Conservation (phyloP, 2,888 invertebrate genomes). For the Temnothorax unifasciatus region DNA sequence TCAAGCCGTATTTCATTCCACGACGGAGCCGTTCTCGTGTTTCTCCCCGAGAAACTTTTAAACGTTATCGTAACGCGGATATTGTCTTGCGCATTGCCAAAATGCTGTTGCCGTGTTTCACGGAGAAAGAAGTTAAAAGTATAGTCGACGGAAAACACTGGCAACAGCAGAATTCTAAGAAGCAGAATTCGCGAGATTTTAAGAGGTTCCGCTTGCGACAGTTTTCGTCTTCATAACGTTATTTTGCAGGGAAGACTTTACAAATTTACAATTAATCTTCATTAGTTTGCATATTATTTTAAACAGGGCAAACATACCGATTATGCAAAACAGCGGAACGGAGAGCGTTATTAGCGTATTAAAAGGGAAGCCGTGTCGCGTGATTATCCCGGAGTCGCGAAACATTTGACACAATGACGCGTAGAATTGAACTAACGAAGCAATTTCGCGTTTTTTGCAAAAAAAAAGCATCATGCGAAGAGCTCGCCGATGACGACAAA, state of each 20-base stretch:
- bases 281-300: constrained; percentile 20
- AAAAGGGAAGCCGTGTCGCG: not conserved
- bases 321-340: not conserved
- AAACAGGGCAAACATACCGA: not conserved
- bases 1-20: constrained; percentile 33
- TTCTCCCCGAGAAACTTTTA: constrained; percentile 8
- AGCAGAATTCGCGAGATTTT: not conserved
- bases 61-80: constrained; percentile 18
- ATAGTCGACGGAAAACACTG: constrained; percentile 8
- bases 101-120: constrained; percentile 3
- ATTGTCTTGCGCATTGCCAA: constrained; percentile 25
- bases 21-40: not conserved
- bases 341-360: not conserved
- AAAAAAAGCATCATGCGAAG: not conserved
- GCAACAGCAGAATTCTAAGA: not conserved
- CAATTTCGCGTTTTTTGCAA: constrained; percentile 4
- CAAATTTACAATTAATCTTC: constrained; percentile 9
- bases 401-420: not conserved
- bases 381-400: not conserved
- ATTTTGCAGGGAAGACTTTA: not conserved
- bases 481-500: constrained; percentile 10
- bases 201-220: not conserved
- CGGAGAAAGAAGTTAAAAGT: constrained; percentile 16
- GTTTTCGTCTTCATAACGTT: not conserved
- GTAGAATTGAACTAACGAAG: constrained; percentile 10